Percentiles rank a stretch among this genome's conserved stretches.
phyloP scores from a whole-genome alignment of 2,797 vertebrate species.

The Capromys pilorides region DNA sequence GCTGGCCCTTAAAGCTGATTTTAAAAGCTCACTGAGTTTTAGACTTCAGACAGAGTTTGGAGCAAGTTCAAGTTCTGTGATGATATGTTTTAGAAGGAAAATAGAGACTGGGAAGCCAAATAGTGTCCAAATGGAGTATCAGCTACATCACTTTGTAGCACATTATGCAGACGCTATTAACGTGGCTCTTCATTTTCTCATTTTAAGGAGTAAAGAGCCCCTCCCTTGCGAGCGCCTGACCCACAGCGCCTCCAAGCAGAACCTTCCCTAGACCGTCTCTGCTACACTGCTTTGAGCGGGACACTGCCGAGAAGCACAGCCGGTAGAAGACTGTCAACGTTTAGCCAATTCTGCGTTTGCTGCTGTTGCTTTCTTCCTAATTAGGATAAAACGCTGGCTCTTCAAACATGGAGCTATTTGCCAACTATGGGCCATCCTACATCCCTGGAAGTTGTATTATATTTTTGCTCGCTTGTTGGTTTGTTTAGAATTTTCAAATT shows the following conservation, averaged over 20 bases:
- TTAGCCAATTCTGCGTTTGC: neutral
- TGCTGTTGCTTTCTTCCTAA: neutral
- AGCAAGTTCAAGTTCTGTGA: rapidly evolving
- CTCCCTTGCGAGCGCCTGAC: neutral
- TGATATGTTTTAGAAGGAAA: neutral
- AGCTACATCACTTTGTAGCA: neutral
- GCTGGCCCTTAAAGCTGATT: neutral
- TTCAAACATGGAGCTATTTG: neutral
- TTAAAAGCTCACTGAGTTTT: neutral
- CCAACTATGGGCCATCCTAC: neutral
- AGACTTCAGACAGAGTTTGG: neutral
- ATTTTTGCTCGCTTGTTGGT: neutral
- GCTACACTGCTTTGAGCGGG: rapidly evolving
- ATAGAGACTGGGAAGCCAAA: neutral
- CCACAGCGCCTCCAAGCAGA: rapidly evolving
- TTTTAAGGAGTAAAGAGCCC: neutral
- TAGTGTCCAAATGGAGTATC: neutral
- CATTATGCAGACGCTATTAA: neutral
- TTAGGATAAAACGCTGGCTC: neutral
- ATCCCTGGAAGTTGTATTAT: neutral
- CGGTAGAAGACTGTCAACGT: neutral
- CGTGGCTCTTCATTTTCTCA: neutral
- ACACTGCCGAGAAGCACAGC: neutral
- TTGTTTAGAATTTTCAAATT: neutral
- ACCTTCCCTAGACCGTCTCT: rapidly evolving